phyloP scores from a whole-genome alignment of 2,888 invertebrate species.

The Sialis fuliginosa region DNA sequence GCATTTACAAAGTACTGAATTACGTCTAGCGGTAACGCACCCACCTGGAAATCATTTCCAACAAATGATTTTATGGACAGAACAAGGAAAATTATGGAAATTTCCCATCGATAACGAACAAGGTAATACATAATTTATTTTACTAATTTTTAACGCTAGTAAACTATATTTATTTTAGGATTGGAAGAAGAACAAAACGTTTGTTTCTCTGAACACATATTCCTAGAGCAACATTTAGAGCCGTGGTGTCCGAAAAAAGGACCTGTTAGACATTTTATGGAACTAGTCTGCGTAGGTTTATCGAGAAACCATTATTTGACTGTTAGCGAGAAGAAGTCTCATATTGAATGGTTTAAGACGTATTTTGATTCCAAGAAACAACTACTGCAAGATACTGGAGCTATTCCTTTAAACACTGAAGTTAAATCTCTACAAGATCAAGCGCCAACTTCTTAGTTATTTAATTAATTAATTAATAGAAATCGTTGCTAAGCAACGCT shows the following conservation, averaged over 20 bases:
- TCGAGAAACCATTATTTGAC: conserved; percentile 89
- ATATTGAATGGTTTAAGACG: conserved; percentile 80
- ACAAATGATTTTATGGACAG: conserved; percentile 86
- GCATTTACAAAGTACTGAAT: conserved; percentile 39
- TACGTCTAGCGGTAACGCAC: conserved; percentile 46
- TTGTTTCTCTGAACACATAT: conserved; percentile 87
- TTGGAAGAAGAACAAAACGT: conserved; percentile 44
- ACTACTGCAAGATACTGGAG: conserved; percentile 46
- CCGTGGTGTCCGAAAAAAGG: conserved; percentile 82
- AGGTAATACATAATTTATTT: conserved; percentile 31
- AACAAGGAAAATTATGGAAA: conserved; percentile 87
- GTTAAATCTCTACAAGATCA: too few relatives aligned
- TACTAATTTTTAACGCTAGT: too few relatives aligned
- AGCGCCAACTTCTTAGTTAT: too few relatives aligned
- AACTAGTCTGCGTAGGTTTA: conserved; percentile 80
- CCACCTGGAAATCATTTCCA: conserved; percentile 80
- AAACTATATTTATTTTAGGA: conserved; percentile 25
- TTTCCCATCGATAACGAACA: conserved; percentile 97
- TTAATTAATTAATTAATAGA: too few relatives aligned
- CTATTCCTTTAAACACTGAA: conserved; percentile 18
- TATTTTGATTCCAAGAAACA: conserved; percentile 72
- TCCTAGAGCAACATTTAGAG: conserved; percentile 71
- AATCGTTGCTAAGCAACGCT: too few relatives aligned
- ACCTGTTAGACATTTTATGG: conserved; percentile 93
- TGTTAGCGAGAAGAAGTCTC: conserved; percentile 70